Evolutionary conservation across 2,113 vertebrate species (phyloP), one percentile per base, ranked within the genome.

Genomic region (Psophia crepitans): DNA sequence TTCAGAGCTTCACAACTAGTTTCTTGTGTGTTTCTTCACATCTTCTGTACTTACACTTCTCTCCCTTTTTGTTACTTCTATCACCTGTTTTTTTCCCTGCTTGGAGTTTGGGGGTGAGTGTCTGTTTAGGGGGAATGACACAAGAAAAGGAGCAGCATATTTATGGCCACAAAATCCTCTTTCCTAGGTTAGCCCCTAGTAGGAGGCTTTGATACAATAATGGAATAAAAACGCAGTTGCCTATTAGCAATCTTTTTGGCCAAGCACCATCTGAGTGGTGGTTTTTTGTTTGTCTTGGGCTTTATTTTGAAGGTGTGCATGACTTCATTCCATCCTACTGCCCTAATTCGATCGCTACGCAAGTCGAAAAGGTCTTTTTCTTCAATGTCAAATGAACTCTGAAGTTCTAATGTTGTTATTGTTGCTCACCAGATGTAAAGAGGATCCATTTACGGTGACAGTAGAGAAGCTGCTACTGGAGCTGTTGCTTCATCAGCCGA

Each of bases 111-210:
- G 12, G 21, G 9, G 22, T 9, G 11, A 5, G 3, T 82, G 19
- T 30, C 30, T 57, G 11, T 46, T 83, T 21, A 51, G 24, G 30
- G 73, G 48, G 28, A 68, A 23, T 24, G 0, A 48, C 8, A 78
- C 7, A 68, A 71, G 49, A 65, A 41, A 65, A 66, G 20, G 13
- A 66, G 9, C 0, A 3, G 20, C 2, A 1, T 39, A 14, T 22
- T 68, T 87, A 20, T 22, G 41, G 49, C n/a, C 0, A 2, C 43
- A 15, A 9, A 28, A 32, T 49, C 39, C 39, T 0, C 1, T 23
- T 22, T 54, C 23, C 44, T 5, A 10, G 12, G 14, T 60, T 32
- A 27, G 23, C 32, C 7, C 3, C 22, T 5, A 30, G n/a, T 9
- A 76, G 28, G 4, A 24, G 8, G 8, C 48, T 73, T 91, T 56